A percentile compares a stretch with the other conserved stretches of the same genome.
These are phyloP conservation scores for Drosophila peninsularis DNA, from an alignment of 2,888 invertebrate species.

Conservation along the genomic window DNA sequence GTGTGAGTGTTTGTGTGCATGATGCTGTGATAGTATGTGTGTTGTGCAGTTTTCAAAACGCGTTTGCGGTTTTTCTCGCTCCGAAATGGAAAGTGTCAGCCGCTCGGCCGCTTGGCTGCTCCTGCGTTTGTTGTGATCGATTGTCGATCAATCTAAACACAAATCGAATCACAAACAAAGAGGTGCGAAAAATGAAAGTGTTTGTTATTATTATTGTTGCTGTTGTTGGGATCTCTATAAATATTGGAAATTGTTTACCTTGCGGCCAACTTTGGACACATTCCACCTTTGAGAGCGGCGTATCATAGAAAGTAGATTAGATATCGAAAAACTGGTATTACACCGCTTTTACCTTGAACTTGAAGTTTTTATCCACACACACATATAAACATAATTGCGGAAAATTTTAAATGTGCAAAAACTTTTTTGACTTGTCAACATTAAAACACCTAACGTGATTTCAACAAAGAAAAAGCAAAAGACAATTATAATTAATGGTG, in stretches of 20 bases:
- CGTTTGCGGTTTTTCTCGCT: conserved; percentile 62
- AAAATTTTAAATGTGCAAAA: conserved; percentile 17
- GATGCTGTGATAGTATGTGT: conserved; percentile 25
- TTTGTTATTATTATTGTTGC: conserved; percentile 10
- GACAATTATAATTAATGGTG: conserved; percentile 46
- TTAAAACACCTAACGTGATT: conserved; percentile 32
- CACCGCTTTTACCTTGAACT: conserved; percentile 21
- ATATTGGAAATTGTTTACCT: conserved; percentile 52
- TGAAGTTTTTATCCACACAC: conserved; percentile 9
- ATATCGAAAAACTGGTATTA: conserved; percentile 24
- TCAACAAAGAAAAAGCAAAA: conserved; percentile 23
- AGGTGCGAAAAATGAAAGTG: conserved; percentile 78
- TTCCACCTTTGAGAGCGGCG: conserved; percentile 17
- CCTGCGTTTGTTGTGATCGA: conserved; percentile 37
- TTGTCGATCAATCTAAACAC: conserved; percentile 40
- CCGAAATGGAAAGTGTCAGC: conserved; percentile 73
- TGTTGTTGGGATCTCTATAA: neutral
- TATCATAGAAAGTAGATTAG: conserved; percentile 44
- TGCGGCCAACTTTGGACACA: conserved; percentile 26
- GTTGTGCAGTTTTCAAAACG: conserved; percentile 63
- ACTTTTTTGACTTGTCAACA: conserved; percentile 32
- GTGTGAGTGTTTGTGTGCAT: conserved; percentile 16
- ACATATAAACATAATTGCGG: conserved; percentile 7
- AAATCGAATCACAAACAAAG: conserved; percentile 37
- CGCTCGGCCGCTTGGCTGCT: conserved; percentile 19